Base-by-base conservation (phyloP, 2,888 invertebrate species). In the Trichacis sp. region DNA sequence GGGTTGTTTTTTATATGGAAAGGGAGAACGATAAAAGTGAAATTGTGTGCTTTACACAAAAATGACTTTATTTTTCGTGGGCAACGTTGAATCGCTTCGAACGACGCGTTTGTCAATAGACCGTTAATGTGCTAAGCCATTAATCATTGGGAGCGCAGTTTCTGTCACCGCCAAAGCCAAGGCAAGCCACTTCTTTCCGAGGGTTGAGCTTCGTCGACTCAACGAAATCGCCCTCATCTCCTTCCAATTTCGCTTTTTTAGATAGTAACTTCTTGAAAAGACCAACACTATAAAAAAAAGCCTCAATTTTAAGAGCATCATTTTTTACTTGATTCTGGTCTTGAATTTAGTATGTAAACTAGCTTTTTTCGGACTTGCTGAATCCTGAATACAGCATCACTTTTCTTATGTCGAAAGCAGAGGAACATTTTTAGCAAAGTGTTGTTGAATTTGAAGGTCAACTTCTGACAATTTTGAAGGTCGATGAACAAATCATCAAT, bases 111-210 rank as follows among this genome's bases (percentile, higher is more conserved):
- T 84, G 84, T 85, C 85, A 85, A 85, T 85, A 82, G 84, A 76
- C 80, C 78, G 85, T 84, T 85, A 85, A 85, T 85, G 85, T 82
- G 77, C 82, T 84, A 81, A 84, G 83, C 83, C 84, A 85, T 85
- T 85, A 85, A 85, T 85, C 85, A 85, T 85, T 83, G 80, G 78
- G 76, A 70, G 74, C 75, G 77, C 63, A 76, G 76, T 68, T 77
- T 73, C 78, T 81, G 81, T 78, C 81, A 80, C 73, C 79, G 75
- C 73, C 57, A 76, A 72, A 75, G 72, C 77, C 71, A 72, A 78
- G 75, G 70, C 73, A 70, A 68, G 75, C 74, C 74, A 55, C 60
- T 62, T 55, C 62, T 66, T 64, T 65, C 43, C 50, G 64, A 66
- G 69, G 59, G 61, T 53, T 58, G 17, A 47, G 57, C 64, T 64